Conservation (phyloP, 1,140 invertebrate species). For the Cheumatopsyche charites region DNA sequence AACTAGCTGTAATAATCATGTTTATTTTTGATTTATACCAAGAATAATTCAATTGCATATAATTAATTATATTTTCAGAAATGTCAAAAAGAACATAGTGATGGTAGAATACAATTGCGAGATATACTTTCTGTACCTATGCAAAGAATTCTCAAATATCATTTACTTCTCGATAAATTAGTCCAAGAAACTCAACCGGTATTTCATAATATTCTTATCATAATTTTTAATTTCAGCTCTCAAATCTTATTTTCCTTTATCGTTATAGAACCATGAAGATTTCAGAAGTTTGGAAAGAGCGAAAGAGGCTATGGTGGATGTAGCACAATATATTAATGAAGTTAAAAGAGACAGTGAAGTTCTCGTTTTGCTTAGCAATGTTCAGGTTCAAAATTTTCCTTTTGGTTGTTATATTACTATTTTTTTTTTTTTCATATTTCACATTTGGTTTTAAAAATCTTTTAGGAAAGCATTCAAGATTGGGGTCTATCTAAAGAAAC, state of each 20-base stretch:
- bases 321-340: conserved; percentile 97
- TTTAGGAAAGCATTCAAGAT: conserved; percentile 78
- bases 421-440: not conserved
- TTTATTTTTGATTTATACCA: too few relatives aligned
- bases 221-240: conserved; percentile 63
- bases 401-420: not conserved
- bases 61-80: conserved; percentile 64
- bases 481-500: conserved; percentile 80
- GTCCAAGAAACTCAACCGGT: conserved; percentile 88
- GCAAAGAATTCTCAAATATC: conserved; percentile 97
- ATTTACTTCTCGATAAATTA: conserved; percentile 89
- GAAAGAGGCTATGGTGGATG: conserved; percentile 96
- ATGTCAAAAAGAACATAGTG: conserved; percentile 91
- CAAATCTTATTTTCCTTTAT: not conserved
- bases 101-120: conserved; percentile 91
- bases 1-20: conserved; percentile 39
- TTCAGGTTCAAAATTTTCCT: conserved; percentile 66
- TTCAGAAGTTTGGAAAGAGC: conserved; percentile 82
- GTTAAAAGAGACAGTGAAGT: conserved; percentile 97
- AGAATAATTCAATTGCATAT: not conserved
- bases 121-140: conserved; percentile 97
- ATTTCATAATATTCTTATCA: conserved; percentile 62
- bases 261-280: conserved; percentile 76
- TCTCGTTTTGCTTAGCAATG: conserved; percentile 86
- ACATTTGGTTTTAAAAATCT: conserved; percentile 35